Percentiles rank a stretch among this genome's conserved stretches.
phyloP scores from a whole-genome alignment of 2,797 vertebrate genomes.

The Neomorphus geoffroyi region DNA sequence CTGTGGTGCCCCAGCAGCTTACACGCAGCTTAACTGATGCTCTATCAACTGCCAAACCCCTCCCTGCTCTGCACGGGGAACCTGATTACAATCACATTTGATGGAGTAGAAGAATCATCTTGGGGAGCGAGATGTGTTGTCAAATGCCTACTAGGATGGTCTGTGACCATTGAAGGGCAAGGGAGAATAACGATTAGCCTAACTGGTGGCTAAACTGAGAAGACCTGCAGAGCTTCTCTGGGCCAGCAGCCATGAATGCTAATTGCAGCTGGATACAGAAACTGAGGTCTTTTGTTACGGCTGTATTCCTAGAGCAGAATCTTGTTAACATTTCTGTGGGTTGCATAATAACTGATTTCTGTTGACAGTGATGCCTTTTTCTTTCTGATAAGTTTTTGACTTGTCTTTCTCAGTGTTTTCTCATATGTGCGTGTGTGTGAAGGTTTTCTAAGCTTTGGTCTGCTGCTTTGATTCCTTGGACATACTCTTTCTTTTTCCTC shows the following conservation, averaged over 20 bases:
- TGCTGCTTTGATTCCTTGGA: constrained; percentile 41
- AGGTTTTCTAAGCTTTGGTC: constrained; percentile 41
- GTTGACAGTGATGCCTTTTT: not conserved
- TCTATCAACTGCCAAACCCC: not conserved
- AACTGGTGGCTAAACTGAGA: not conserved
- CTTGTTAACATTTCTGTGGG: constrained; percentile 34
- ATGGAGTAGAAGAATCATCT: not conserved
- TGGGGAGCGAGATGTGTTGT: not conserved
- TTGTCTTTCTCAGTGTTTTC: constrained; percentile 32
- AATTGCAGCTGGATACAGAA: constrained; percentile 40
- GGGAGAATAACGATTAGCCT: not conserved
- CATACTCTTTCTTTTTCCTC: constrained; percentile 25
- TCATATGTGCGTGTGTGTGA: not conserved
- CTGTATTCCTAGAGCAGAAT: constrained; percentile 36
- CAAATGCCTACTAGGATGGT: not conserved
- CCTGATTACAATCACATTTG: not conserved
- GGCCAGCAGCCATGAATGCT: constrained; percentile 32
- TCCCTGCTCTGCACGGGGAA: not conserved
- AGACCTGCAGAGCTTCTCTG: constrained; percentile 15
- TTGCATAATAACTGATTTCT: constrained; percentile 21
- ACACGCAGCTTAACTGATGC: not conserved
- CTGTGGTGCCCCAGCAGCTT: not conserved
- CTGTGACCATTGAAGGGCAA: not conserved
- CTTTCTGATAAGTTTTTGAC: constrained; percentile 28
- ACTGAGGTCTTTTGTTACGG: not conserved